Evolutionary conservation across 1,140 invertebrate species (phyloP).

Genomic region (Ceratina calcarata): DNA sequence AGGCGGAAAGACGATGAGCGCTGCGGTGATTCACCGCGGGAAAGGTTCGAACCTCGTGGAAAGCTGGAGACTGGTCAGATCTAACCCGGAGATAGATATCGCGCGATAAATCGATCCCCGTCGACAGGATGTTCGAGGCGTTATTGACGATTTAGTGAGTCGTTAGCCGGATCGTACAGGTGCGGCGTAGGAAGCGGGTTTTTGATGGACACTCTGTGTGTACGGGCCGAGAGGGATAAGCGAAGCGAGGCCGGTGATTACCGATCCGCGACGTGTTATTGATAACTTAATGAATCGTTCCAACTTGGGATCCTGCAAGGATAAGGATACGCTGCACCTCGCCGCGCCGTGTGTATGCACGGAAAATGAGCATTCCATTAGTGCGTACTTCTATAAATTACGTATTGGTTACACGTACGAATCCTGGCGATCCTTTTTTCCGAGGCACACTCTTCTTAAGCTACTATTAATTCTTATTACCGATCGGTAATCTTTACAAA

Average conservation of each 20-base stretch:
- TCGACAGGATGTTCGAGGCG: conserved; percentile 31
- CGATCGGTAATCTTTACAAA: background rate
- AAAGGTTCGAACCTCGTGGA: no score
- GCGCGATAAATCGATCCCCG: conserved; percentile 37
- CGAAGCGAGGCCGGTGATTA: background rate
- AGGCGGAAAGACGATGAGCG: background rate
- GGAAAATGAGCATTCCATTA: conserved; percentile 10
- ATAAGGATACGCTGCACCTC: conserved; percentile 2
- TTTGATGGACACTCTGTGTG: conserved; percentile 28
- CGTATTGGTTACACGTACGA: background rate
- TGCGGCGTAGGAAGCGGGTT: background rate
- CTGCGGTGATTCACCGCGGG: no score
- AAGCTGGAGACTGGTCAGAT: background rate
- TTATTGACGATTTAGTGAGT: conserved; percentile 49
- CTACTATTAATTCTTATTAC: background rate
- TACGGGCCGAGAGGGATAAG: conserved; percentile 5
- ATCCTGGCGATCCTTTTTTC: background rate
- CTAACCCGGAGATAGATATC: conserved; percentile 26
- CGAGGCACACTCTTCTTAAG: background rate
- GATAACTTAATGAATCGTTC: conserved; percentile 32
- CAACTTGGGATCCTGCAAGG: background rate
- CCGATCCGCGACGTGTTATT: conserved; percentile 17
- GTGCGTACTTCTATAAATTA: conserved; percentile 19
- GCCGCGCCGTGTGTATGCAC: no score
- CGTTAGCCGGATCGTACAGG: conserved; percentile 19